Conservation (phyloP, 64 coral and sea anemone genomes). For the Porites australiensis region DNA sequence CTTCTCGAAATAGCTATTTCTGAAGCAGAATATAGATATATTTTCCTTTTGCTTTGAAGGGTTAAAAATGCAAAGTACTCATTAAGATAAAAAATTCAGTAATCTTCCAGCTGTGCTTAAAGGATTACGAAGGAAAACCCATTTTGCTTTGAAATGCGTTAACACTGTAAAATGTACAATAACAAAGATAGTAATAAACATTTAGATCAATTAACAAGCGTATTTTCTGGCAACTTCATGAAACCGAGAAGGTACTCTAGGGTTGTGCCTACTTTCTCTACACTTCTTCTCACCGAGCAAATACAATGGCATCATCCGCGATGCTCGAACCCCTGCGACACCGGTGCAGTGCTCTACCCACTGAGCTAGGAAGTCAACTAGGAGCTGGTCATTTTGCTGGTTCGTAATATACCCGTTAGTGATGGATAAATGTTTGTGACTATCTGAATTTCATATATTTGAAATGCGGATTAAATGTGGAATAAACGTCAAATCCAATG, state of each 20-base stretch:
- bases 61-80: conserved; percentile 5
- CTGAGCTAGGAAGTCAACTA: not conserved
- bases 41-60: conserved; percentile 12
- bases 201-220: not conserved
- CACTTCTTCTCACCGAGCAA: too few relatives aligned
- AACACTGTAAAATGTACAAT: not conserved
- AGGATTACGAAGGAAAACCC: conserved; percentile 13
- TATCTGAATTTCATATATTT: conserved; percentile 2
- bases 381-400: not conserved
- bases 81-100: conserved; percentile 1
- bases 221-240: not conserved
- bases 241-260: conserved; percentile 3
- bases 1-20: too few relatives aligned
- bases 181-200: conserved; percentile 1
- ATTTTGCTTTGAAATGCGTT: not conserved
- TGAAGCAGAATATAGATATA: not conserved
- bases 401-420: not conserved
- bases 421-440: not conserved
- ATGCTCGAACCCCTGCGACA: not conserved
- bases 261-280: not conserved
- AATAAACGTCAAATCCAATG: not conserved
- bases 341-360: not conserved
- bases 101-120: not conserved
- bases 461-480: conserved; percentile 17
- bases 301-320: too few relatives aligned